A percentile compares a stretch with the other conserved stretches of the same genome.
Evolutionary conservation across 2,797 vertebrate genomes (phyloP).

Genomic region (Myotis planiceps): DNA sequence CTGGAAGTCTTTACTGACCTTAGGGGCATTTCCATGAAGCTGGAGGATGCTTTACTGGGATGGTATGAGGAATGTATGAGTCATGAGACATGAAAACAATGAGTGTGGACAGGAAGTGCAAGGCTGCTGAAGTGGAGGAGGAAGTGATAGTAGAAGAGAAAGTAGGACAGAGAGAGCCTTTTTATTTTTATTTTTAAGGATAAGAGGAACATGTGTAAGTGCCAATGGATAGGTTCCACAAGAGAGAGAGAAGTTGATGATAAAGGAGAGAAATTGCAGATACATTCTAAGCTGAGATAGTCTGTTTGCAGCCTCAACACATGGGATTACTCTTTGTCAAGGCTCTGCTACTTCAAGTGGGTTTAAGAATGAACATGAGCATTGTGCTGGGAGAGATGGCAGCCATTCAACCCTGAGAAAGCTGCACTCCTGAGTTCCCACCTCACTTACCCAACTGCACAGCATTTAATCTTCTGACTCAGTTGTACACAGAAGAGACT

Average conservation of each 20-base stretch:
- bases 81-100: neutral
- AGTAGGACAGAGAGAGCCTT: neutral
- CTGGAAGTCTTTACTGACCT: neutral
- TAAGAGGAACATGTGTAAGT: neutral
- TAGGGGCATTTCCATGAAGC: neutral
- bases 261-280: neutral
- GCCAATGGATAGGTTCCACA: neutral
- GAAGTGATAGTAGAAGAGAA: neutral
- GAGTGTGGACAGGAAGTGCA: neutral
- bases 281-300: neutral
- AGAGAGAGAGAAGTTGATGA: neutral
- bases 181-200: neutral
- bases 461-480: conserved; percentile 21
- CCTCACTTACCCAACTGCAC: rapidly evolving
- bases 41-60: neutral
- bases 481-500: conserved; percentile 11
- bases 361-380: neutral
- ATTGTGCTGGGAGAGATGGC: neutral
- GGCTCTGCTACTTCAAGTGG: neutral
- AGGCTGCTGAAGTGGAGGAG: neutral
- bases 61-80: neutral
- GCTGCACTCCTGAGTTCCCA: neutral
- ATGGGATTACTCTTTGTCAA: neutral
- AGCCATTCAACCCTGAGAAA: neutral
- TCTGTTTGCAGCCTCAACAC: neutral